Evolutionary conservation across 2,888 invertebrate species (phyloP).

Genomic region (Aelia acuminata): DNA sequence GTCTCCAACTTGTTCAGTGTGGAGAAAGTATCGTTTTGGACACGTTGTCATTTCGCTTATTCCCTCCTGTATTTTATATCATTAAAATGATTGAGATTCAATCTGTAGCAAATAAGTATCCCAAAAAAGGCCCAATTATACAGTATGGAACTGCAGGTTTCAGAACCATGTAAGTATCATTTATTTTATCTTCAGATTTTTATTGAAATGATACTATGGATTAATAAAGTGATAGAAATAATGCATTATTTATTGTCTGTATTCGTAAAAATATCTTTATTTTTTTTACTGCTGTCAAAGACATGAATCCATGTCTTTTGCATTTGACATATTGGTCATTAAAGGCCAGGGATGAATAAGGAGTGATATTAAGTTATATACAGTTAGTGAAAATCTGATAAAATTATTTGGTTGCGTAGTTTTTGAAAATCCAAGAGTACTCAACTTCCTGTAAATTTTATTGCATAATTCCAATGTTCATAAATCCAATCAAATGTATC

Average conservation of each 20-base stretch:
- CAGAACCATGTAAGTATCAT: slow-evolving; percentile 77
- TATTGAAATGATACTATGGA: background rate
- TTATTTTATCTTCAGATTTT: slow-evolving; percentile 57
- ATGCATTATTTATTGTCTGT: background rate
- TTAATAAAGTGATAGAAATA: background rate
- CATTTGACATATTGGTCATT: background rate
- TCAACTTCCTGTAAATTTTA: too few relatives aligned
- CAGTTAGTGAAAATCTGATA: too few relatives aligned
- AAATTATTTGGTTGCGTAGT: too few relatives aligned
- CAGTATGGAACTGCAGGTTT: slow-evolving; percentile 91
- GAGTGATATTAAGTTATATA: too few relatives aligned
- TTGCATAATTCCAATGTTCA: too few relatives aligned
- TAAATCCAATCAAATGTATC: too few relatives aligned
- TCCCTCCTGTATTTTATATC: background rate
- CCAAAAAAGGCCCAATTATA: slow-evolving; percentile 69
- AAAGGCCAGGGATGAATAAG: too few relatives aligned
- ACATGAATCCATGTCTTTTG: background rate
- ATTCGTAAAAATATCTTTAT: background rate
- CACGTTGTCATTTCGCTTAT: background rate
- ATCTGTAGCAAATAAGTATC: slow-evolving; percentile 60
- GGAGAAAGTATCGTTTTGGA: background rate
- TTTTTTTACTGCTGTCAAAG: background rate
- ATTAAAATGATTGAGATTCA: slow-evolving; percentile 53
- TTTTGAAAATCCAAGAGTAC: too few relatives aligned
- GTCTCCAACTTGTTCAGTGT: background rate